Evolutionary conservation across 2,797 vertebrate species (phyloP).

Genomic region (Coregonus ussuriensis): DNA sequence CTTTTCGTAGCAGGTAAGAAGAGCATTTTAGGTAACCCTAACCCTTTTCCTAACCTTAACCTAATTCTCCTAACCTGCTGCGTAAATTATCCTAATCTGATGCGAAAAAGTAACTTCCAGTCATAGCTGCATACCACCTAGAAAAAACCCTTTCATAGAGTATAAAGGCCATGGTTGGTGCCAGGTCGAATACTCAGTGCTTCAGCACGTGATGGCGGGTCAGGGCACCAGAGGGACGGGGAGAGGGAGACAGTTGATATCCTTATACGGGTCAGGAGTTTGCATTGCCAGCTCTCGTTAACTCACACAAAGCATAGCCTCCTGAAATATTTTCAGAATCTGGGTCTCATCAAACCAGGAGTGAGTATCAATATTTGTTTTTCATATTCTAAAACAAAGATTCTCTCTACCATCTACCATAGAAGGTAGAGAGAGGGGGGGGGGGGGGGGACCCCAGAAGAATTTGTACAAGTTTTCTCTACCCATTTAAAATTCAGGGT

Average conservation of each 20-base stretch:
- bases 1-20: too few species aligned
- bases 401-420: too few species aligned
- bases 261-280: not conserved
- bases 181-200: not conserved
- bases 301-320: not conserved
- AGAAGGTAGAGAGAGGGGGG: too few species aligned
- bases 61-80: not conserved
- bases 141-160: too few species aligned
- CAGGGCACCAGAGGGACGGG: not conserved
- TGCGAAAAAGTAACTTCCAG: not conserved
- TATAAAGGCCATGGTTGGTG: not conserved
- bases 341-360: not conserved
- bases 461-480: constrained; percentile 2
- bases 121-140: not conserved
- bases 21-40: not conserved
- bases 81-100: not conserved
- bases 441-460: not conserved
- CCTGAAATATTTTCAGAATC: too few species aligned
- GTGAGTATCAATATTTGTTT: not conserved
- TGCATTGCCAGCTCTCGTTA: not conserved
- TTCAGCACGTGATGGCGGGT: not conserved
- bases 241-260: not conserved
- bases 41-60: not conserved
- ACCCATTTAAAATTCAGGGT: not conserved
- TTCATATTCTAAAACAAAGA: not conserved